Percentiles rank a stretch among this genome's conserved stretches.
These are phyloP conservation scores for Turdus rufiventris DNA, from an alignment of 2,113 vertebrate genomes.

Conservation along the genomic window DNA sequence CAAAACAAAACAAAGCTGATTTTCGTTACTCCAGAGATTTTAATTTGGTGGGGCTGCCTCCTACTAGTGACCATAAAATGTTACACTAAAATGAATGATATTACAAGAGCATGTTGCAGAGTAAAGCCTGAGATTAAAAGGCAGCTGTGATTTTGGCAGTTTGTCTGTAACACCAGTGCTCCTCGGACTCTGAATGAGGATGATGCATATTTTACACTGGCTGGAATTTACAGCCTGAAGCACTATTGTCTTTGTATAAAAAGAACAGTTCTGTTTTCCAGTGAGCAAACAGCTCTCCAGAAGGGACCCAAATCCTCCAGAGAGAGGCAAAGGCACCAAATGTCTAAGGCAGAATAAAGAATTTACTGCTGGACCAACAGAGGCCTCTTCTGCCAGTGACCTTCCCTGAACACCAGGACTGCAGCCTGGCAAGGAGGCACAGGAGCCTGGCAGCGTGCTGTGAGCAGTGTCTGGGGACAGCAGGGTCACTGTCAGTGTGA, in stretches of 20 bases:
- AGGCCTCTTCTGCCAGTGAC: not conserved
- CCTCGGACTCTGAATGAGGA: not conserved
- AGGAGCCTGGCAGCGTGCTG: not conserved
- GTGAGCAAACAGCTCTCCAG: not conserved
- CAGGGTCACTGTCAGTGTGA: no score
- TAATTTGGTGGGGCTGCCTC: not conserved
- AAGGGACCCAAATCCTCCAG: not conserved
- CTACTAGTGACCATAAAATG: not conserved
- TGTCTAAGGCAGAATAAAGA: not conserved
- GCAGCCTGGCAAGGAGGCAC: not conserved
- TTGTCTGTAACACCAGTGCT: not conserved
- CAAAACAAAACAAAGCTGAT: not conserved
- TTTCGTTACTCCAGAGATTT: not conserved
- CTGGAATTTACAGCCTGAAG: slow-evolving; percentile 1
- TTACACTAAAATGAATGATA: not conserved
- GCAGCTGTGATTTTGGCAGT: not conserved
- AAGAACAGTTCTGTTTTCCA: not conserved
- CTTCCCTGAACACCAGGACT: not conserved
- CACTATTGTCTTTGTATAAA: not conserved
- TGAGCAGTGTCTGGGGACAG: not conserved
- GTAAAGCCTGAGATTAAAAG: slow-evolving; percentile 14
- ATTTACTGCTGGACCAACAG: not conserved
- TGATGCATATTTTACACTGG: slow-evolving; percentile 9
- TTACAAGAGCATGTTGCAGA: not conserved
- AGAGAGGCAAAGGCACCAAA: not conserved